Percentiles rank a stretch among this genome's conserved stretches.
These are phyloP conservation scores for Holothuria glaberrima DNA, from an alignment of 35 echinoderm and acorn worm genomes.

Conservation along the genomic window DNA sequence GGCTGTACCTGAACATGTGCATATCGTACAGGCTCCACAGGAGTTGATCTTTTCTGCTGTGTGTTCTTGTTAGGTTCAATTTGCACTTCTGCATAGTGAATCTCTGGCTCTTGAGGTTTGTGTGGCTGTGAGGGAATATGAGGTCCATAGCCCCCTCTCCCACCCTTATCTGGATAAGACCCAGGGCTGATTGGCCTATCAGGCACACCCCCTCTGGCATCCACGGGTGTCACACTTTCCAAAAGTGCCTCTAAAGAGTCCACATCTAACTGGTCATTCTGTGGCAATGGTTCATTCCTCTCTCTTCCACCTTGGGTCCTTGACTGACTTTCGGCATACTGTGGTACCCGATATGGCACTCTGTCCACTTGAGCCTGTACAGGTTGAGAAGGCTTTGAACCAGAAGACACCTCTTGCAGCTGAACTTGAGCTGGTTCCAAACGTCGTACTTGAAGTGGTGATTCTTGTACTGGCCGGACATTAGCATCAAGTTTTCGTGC, in stretches of 20 bases:
- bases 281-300: background rate
- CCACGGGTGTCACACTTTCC: slow-evolving; percentile 42
- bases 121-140: slow-evolving; percentile 14
- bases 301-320: background rate
- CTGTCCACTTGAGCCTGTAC: background rate
- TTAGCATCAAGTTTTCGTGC: slow-evolving; percentile 2
- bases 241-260: slow-evolving; percentile 43
- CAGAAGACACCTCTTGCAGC: background rate
- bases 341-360: background rate
- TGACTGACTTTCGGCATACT: slow-evolving; percentile 27
- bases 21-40: background rate
- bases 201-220: slow-evolving; percentile 82
- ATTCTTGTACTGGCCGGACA: background rate
- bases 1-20: slow-evolving; percentile 36
- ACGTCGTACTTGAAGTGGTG: background rate
- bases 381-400: background rate
- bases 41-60: background rate
- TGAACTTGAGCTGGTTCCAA: slow-evolving; percentile 15
- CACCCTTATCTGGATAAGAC: slow-evolving; percentile 64
- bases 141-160: slow-evolving; percentile 27
- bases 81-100: slow-evolving; percentile 43
- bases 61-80: slow-evolving; percentile 1
- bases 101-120: slow-evolving; percentile 19
- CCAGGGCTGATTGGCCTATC: slow-evolving; percentile 75
- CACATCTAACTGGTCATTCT: background rate